Evolutionary conservation across 2,113 vertebrate species (phyloP).

Genomic region (Cochlearius cochlearius): DNA sequence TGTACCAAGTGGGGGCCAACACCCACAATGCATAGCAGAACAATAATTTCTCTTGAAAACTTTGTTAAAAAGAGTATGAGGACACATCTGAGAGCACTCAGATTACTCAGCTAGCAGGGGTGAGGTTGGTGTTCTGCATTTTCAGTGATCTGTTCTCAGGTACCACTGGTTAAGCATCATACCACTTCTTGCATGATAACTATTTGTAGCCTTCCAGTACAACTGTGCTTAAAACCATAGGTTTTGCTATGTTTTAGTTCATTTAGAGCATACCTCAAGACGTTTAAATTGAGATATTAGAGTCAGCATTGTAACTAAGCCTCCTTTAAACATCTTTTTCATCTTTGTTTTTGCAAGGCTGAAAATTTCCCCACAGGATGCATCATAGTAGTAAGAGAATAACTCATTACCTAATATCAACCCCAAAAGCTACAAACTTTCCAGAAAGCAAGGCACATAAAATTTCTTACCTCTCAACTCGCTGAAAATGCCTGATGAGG

Average conservation of each 20-base stretch:
- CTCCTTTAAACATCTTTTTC: neutral
- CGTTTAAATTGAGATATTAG: neutral
- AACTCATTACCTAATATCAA: neutral
- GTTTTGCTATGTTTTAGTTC: neutral
- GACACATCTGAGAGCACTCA: neutral
- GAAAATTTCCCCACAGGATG: neutral
- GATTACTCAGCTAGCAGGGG: neutral
- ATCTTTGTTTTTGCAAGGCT: neutral
- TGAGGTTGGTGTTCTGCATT: neutral
- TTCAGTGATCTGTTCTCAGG: neutral
- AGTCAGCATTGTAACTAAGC: neutral
- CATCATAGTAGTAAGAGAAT: neutral
- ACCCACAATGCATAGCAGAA: neutral
- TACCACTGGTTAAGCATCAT: neutral
- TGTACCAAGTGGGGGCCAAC: neutral
- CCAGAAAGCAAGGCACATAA: neutral
- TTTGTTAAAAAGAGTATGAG: neutral
- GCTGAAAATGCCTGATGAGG: neutral
- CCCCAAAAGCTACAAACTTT: neutral
- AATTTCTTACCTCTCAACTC: neutral
- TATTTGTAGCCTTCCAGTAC: neutral
- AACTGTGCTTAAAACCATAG: neutral
- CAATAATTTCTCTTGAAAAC: neutral
- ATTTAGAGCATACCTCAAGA: neutral
- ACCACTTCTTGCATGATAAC: neutral